Percentiles rank a stretch among this genome's conserved stretches.
These are phyloP conservation scores for Telmatochromis brichardi DNA, from an alignment of 2,113 vertebrate species.

Conservation along the genomic window DNA sequence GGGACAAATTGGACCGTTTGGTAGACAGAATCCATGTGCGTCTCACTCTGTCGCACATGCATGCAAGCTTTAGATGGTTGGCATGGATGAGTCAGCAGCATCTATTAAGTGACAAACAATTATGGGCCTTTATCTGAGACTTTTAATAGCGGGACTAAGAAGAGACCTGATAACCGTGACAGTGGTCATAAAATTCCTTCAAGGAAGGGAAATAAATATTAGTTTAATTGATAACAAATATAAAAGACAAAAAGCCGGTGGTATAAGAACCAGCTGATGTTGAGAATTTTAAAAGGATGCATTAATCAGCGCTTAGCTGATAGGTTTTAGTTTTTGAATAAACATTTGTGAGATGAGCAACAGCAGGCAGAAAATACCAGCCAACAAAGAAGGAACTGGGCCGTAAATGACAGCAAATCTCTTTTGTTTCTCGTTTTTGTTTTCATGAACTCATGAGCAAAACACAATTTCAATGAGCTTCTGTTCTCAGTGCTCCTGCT, in stretches of 20 bases:
- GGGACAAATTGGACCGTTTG: background rate
- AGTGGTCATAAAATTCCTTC: background rate
- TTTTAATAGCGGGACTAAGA: background rate
- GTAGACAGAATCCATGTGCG: background rate
- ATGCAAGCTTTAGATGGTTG: background rate
- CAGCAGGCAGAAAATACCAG: background rate
- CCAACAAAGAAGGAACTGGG: background rate
- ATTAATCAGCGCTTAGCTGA: background rate
- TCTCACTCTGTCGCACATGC: background rate
- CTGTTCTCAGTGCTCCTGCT: background rate
- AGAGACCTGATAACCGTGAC: background rate
- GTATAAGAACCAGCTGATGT: background rate
- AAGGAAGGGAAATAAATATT: background rate
- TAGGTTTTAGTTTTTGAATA: background rate
- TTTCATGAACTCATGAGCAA: background rate
- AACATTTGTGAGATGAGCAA: background rate
- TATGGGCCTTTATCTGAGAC: background rate
- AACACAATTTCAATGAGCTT: background rate
- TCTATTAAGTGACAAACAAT: background rate
- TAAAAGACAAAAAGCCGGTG: background rate
- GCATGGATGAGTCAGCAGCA: background rate
- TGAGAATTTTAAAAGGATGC: background rate
- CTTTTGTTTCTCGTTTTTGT: background rate
- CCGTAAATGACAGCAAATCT: background rate
- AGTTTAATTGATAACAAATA: background rate